Evolutionary conservation across 2,113 vertebrate genomes (phyloP).

Genomic region (Ochotona princeps): DNA sequence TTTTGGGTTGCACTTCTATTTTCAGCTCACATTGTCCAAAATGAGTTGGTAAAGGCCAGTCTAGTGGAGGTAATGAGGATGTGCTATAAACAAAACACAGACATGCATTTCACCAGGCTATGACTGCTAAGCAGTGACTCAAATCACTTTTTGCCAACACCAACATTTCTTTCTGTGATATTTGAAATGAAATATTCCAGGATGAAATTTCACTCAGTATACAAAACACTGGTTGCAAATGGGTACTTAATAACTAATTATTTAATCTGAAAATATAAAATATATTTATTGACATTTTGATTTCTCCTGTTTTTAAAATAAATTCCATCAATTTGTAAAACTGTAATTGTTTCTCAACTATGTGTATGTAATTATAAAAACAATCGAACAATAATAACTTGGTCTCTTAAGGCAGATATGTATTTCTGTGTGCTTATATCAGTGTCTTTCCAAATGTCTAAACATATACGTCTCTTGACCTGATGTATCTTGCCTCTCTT

Average conservation of each 20-base stretch:
- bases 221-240: neutral
- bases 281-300: constrained; percentile 20
- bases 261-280: constrained; percentile 54
- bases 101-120: constrained; percentile 63
- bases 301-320: constrained; percentile 5
- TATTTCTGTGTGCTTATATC: neutral
- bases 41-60: constrained; percentile 97
- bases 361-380: constrained; percentile 39
- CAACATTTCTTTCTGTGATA: constrained; percentile 42
- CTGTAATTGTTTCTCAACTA: constrained; percentile 32
- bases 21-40: constrained; percentile 97
- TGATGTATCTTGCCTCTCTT: neutral
- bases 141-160: constrained; percentile 51
- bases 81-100: constrained; percentile 90
- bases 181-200: constrained; percentile 43
- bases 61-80: constrained; percentile 96
- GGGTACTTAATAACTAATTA: constrained; percentile 41
- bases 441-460: neutral
- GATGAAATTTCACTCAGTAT: constrained; percentile 51
- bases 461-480: neutral
- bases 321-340: constrained; percentile 48
- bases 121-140: constrained; percentile 37
- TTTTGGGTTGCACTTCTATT: constrained; percentile 98
- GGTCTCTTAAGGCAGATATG: neutral
- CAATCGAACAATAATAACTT: constrained; percentile 28